phyloP scores from a whole-genome alignment of 2,888 invertebrate species.

The Pocota personata region DNA sequence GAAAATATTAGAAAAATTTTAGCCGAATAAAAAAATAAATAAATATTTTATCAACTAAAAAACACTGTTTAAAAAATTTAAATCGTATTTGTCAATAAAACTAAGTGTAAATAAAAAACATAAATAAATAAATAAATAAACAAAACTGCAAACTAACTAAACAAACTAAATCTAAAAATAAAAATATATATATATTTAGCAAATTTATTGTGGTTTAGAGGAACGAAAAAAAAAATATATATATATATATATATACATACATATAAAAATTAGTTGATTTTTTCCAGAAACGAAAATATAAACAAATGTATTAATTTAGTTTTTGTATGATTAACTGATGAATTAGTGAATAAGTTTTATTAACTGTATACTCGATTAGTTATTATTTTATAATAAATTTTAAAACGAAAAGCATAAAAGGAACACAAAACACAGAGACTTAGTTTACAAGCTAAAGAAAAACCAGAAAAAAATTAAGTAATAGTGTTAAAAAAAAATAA shows the following conservation, averaged over 20 bases:
- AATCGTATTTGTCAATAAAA: slow-evolving; percentile 33
- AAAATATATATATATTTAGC: slow-evolving; percentile 16
- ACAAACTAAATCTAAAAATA: slow-evolving; percentile 24
- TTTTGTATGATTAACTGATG: slow-evolving; percentile 72
- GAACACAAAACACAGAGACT: slow-evolving; percentile 53
- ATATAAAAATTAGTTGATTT: slow-evolving; percentile 59
- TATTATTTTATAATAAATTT: slow-evolving; percentile 58
- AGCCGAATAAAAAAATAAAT: slow-evolving; percentile 35
- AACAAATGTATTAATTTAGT: slow-evolving; percentile 66
- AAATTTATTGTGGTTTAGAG: slow-evolving; percentile 66
- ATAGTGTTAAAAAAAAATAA: slow-evolving; percentile 2
- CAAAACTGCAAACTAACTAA: slow-evolving; percentile 43
- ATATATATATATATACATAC: slow-evolving; percentile 49
- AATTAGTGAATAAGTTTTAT: slow-evolving; percentile 70
- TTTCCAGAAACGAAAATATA: slow-evolving; percentile 42
- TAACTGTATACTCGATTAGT: slow-evolving; percentile 64
- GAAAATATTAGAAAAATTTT: slow-evolving; percentile 50
- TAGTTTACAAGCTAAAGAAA: slow-evolving; percentile 59
- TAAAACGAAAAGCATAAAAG: not conserved
- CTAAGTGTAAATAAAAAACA: slow-evolving; percentile 51
- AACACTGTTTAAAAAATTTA: slow-evolving; percentile 24
- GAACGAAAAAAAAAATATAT: slow-evolving; percentile 46
- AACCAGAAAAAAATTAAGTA: slow-evolving; percentile 12
- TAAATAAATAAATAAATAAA: slow-evolving; percentile 29
- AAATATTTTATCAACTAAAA: slow-evolving; percentile 66